Evolutionary conservation across 2,888 invertebrate species (phyloP), one percentile per base, ranked within the genome.

Genomic region (Zootermopsis nevadensis): DNA sequence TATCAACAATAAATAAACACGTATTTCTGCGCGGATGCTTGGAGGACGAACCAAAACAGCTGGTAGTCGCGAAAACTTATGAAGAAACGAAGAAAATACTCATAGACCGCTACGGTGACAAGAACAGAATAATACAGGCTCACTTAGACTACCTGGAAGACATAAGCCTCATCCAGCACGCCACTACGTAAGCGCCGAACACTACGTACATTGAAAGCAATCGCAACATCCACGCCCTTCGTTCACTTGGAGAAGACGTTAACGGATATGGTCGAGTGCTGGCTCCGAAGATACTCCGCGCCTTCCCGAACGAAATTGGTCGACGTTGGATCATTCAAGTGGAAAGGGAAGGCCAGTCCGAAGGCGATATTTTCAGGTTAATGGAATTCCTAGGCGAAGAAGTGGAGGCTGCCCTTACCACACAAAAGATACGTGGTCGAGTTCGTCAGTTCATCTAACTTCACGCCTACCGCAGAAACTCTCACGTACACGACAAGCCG

Each of bases 171-270:
- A 2, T 4, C 15, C 67, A 2, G 15, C n/a, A 42, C 35, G 42
- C 7, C 12, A 19, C 22, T 19, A n/a, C 76, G 4, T 24, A 42
- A 19, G 22, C 42, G 1, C 38, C 42, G 7, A 76, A 76, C 27
- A 19, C 42, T 1, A 76, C 38, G 72, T 76, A 76, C n/a, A 33
- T 69, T 27, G 69, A 69, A 69, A 33, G 76, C 22, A 30, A 76
- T 8, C 4, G 76, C 3, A 2, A 42, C 27, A 38, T 76, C 7
- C 38, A 42, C n/a, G 42, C 42, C 6, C 85, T 60, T 82, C 80
- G 84, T 85, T 84, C 77, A 85, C 85, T 48, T 4, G 80, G 80
- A 6, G 53, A 80, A 31, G 27, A 80, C 10, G 67, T 60, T 12
- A n/a, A 53, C 19, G 27, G 38, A 2, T 53, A 66, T 19, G 53